Conservation (phyloP, 1,140 invertebrate genomes). For the Sminthurinus signatus region DNA sequence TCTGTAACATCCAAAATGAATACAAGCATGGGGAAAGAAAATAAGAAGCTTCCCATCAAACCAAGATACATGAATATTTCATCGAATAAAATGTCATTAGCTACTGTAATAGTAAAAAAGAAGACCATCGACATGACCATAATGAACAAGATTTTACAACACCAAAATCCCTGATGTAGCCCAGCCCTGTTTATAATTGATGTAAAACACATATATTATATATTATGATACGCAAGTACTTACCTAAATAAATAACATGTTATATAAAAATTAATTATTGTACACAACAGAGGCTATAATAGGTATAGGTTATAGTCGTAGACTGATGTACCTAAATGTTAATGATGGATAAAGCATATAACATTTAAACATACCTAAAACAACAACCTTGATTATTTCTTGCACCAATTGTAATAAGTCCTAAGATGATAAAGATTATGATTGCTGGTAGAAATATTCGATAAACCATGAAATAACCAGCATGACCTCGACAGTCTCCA, state of each 20-base stretch:
- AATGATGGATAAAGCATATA: too few relatives aligned
- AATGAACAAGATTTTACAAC: constrained; percentile 12
- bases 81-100: not conserved
- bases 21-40: constrained; percentile 11
- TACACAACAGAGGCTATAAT: too few relatives aligned
- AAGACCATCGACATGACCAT: not conserved
- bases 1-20: constrained; percentile 21
- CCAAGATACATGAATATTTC: constrained; percentile 5
- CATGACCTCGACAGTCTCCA: constrained; percentile 10
- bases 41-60: not conserved
- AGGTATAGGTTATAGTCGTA: too few relatives aligned
- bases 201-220: too few relatives aligned
- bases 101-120: not conserved
- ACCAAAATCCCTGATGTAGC: constrained; percentile 22
- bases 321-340: too few relatives aligned
- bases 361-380: too few relatives aligned
- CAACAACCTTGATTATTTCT: not conserved
- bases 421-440: not conserved
- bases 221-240: too few relatives aligned
- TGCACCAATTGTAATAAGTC: constrained; percentile 13
- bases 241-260: too few relatives aligned
- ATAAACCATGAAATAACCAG: constrained; percentile 29
- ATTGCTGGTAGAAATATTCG: constrained; percentile 18
- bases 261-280: too few relatives aligned
- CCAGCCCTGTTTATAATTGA: too few relatives aligned